phyloP scores from a whole-genome alignment of 2,113 vertebrate species.

The Eudorcas thomsonii region DNA sequence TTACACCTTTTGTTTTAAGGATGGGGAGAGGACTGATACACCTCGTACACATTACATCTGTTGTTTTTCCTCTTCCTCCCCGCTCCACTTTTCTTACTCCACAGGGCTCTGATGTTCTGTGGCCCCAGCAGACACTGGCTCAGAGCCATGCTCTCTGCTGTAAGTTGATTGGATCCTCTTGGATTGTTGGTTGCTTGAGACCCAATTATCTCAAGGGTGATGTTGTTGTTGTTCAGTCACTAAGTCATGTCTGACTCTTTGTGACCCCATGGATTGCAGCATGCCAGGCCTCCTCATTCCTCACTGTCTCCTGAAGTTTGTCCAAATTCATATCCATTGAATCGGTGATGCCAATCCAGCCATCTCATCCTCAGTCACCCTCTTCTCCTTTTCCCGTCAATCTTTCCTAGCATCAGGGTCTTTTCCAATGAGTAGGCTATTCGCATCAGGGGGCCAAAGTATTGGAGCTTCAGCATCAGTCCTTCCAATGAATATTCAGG shows the following conservation, averaged over 20 bases:
- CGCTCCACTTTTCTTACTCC: not conserved
- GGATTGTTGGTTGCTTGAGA: not conserved
- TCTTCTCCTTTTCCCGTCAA: not conserved
- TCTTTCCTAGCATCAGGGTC: not conserved
- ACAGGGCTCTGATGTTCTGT: not conserved
- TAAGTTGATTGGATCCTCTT: not conserved
- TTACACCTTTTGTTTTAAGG: not conserved
- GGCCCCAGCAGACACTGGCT: not conserved
- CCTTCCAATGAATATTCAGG: not conserved
- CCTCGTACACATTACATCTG: accelerated
- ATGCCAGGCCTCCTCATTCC: not conserved
- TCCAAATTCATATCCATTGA: not conserved
- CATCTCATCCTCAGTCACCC: not conserved
- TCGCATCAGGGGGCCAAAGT: not conserved
- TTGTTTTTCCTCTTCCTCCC: not conserved
- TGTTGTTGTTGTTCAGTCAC: not conserved
- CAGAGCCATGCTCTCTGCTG: not conserved
- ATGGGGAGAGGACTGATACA: not conserved
- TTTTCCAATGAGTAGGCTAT: not conserved
- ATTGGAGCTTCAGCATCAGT: not conserved
- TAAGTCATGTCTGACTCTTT: not conserved
- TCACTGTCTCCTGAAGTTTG: not conserved
- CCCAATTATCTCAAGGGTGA: not conserved
- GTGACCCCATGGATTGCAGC: not conserved
- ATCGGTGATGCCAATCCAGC: not conserved